Evolutionary conservation across 30 jellyfish, hydroid and myxozoan species (phyloP).

Genomic region (Turritopsis dohrnii): DNA sequence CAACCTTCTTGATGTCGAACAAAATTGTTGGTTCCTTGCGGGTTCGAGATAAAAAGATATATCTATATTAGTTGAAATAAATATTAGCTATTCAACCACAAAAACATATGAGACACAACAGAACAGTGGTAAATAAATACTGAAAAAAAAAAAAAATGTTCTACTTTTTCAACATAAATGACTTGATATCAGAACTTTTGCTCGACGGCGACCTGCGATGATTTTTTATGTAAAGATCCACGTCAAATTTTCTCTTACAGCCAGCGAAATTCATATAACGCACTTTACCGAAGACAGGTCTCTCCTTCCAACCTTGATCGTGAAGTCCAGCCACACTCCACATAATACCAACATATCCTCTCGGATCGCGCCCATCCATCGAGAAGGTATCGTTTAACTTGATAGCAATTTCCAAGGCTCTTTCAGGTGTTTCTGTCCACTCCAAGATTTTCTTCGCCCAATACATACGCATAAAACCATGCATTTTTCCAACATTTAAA

Average conservation of each 20-base stretch:
- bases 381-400: constrained; percentile 57
- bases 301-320: constrained; percentile 88
- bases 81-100: too few species aligned
- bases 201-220: background rate
- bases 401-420: constrained; percentile 46
- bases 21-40: too few species aligned
- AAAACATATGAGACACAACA: too few species aligned
- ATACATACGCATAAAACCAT: constrained; percentile 83
- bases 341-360: constrained; percentile 76
- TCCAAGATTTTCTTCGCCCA: constrained; percentile 90
- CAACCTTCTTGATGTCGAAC: too few species aligned
- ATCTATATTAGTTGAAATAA: too few species aligned
- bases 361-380: constrained; percentile 84
- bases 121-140: too few species aligned
- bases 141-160: too few species aligned
- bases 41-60: too few species aligned
- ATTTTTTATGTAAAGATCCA: constrained; percentile 24
- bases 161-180: background rate
- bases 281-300: constrained; percentile 85
- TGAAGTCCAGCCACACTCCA: constrained; percentile 82
- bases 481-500: constrained; percentile 73
- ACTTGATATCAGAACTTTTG: background rate
- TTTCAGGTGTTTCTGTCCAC: constrained; percentile 80
- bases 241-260: constrained; percentile 74
- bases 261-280: constrained; percentile 81